Evolutionary conservation across 2,888 invertebrate genomes (phyloP).

Genomic region (Epinotia demarniana): DNA sequence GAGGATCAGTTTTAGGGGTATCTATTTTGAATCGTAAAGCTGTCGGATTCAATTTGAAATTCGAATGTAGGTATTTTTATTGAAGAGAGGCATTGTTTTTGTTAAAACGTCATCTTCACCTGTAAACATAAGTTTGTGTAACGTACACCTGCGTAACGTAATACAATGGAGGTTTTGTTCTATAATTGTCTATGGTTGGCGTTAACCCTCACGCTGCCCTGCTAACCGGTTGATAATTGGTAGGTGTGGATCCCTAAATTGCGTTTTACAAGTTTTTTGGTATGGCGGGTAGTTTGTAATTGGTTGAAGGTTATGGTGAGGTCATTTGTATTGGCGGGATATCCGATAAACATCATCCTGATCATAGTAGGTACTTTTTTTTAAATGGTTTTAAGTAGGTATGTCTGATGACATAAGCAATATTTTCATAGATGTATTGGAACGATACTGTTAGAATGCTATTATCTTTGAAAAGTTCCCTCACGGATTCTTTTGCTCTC

Average conservation of each 20-base stretch:
- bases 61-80: not conserved
- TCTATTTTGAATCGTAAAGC: not conserved
- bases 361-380: too few relatives aligned
- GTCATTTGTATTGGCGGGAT: not conserved
- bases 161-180: conserved; percentile 12
- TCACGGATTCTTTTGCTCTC: too few relatives aligned
- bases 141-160: not conserved
- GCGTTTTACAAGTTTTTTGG: conserved; percentile 3
- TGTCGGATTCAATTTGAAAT: not conserved
- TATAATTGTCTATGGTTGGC: conserved; percentile 16
- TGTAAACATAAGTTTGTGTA: conserved; percentile 9
- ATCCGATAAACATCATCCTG: not conserved
- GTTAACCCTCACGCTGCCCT: conserved; percentile 8
- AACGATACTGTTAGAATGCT: too few relatives aligned
- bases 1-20: not conserved
- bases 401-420: too few relatives aligned
- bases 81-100: not conserved
- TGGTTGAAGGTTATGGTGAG: not conserved
- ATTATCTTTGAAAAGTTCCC: too few relatives aligned
- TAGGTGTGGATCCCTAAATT: not conserved
- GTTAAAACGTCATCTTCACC: not conserved
- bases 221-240: conserved; percentile 13
- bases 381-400: too few relatives aligned
- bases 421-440: too few relatives aligned
- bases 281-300: not conserved